phyloP scores from a whole-genome alignment of 2,888 invertebrate genomes.

The Gymnoscelis rufifasciata region DNA sequence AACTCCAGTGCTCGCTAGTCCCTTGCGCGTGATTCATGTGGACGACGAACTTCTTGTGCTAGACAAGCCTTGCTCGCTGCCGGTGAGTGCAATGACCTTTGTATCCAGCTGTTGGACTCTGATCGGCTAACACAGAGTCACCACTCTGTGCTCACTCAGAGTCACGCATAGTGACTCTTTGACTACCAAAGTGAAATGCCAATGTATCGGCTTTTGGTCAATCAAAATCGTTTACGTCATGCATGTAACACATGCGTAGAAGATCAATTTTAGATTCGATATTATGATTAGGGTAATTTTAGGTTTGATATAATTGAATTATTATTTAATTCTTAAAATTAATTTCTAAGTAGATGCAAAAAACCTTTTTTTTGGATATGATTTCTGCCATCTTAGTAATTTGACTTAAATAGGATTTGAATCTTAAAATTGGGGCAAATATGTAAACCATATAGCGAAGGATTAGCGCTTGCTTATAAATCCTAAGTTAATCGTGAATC shows the following conservation, averaged over 20 bases:
- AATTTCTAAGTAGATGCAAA: too few relatives aligned
- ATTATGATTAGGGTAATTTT: too few relatives aligned
- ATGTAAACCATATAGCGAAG: too few relatives aligned
- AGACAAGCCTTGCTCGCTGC: slow-evolving; percentile 93
- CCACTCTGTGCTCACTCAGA: background rate
- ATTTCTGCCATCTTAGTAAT: too few relatives aligned
- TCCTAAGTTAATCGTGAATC: background rate
- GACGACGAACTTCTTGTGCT: slow-evolving; percentile 92
- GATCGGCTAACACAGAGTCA: slow-evolving; percentile 15
- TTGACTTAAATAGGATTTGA: too few relatives aligned
- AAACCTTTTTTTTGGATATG: too few relatives aligned
- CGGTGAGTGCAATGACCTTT: slow-evolving; percentile 81
- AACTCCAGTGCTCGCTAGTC: slow-evolving; percentile 89
- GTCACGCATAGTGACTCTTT: background rate
- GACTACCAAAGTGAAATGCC: background rate
- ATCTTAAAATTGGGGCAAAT: too few relatives aligned
- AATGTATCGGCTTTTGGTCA: background rate
- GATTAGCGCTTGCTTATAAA: background rate
- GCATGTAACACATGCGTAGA: background rate
- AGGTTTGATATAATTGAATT: too few relatives aligned
- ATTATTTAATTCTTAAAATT: too few relatives aligned
- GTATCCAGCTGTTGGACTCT: slow-evolving; percentile 22
- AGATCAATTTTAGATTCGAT: too few relatives aligned
- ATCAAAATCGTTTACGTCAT: background rate
- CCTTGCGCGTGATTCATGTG: slow-evolving; percentile 89